phyloP scores from a whole-genome alignment of 64 coral and sea anemone species.

The Platygyra sinensis region DNA sequence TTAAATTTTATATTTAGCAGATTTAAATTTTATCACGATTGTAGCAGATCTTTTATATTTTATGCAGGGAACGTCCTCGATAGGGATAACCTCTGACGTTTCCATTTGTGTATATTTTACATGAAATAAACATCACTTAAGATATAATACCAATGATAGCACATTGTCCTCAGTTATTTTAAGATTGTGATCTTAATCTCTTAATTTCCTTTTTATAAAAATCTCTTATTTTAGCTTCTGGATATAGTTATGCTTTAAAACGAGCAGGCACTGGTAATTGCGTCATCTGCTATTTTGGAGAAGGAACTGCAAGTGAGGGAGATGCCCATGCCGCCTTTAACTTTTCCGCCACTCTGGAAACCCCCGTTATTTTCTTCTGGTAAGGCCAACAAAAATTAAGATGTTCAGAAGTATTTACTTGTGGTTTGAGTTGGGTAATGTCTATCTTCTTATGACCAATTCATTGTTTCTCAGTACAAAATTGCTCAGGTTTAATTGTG shows the following conservation, averaged over 20 bases:
- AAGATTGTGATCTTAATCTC: not conserved
- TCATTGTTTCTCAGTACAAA: no score
- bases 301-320: constrained; percentile 95
- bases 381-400: constrained; percentile 25
- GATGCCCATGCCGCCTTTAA: constrained; percentile 95
- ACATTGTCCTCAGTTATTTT: not conserved
- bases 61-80: no score
- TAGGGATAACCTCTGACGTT: no score
- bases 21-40: no score
- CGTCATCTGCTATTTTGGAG: constrained; percentile 97
- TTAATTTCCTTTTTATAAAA: not conserved
- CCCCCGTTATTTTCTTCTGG: constrained; percentile 95
- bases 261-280: constrained; percentile 81
- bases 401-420: not conserved
- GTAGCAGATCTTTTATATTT: no score
- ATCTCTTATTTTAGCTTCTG: constrained; percentile 70
- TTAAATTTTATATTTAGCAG: no score
- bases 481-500: no score
- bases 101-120: no score
- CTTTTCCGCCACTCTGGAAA: constrained; percentile 91
- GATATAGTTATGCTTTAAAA: constrained; percentile 88
- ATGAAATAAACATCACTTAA: no score
- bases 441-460: not conserved
- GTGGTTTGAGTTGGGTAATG: not conserved
- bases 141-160: no score